phyloP scores from a whole-genome alignment of 2,113 vertebrate species.

The Lanius ludovicianus region DNA sequence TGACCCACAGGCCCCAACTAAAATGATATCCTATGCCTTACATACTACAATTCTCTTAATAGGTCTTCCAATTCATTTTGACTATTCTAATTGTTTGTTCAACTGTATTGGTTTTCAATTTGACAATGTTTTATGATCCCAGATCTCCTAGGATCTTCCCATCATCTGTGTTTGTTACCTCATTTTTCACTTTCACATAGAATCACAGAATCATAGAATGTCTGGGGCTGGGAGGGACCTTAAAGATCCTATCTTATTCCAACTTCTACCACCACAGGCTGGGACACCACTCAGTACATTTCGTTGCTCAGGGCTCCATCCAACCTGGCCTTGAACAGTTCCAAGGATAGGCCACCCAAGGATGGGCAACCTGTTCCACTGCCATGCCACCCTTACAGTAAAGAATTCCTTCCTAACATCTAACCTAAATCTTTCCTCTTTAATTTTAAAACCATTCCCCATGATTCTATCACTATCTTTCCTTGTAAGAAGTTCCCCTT shows the following conservation, averaged over 20 bases:
- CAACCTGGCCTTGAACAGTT: background rate
- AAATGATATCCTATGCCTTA: background rate
- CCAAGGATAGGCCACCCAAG: background rate
- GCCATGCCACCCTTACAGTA: background rate
- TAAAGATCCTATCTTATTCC: background rate
- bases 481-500: background rate
- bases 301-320: background rate
- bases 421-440: background rate
- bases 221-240: background rate
- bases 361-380: background rate
- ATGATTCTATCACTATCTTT: background rate
- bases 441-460: background rate
- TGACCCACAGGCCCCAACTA: background rate
- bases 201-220: background rate
- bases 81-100: background rate
- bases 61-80: background rate
- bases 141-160: background rate
- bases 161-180: background rate
- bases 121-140: background rate
- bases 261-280: background rate
- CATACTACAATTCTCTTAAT: background rate
- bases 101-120: background rate
- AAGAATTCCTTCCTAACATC: background rate
- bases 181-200: background rate
- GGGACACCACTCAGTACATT: background rate